Conservation (phyloP, 2,113 vertebrate species). For the Chelonoidis abingdonii region DNA sequence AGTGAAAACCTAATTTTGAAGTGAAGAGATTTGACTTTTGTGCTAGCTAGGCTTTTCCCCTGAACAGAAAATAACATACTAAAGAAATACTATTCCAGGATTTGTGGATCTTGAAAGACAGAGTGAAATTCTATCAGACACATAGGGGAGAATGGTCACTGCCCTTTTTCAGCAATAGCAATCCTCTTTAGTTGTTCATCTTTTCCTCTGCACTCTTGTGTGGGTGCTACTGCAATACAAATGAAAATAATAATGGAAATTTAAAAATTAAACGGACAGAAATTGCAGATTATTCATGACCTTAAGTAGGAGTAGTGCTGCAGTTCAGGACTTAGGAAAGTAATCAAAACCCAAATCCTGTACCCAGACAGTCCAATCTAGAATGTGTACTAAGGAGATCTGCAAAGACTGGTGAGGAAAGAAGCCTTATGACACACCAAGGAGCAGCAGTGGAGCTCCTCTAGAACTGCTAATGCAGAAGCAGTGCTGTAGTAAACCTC, state of each 20-base stretch:
- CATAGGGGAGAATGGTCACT: accelerated
- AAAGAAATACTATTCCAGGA: neutral
- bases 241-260: neutral
- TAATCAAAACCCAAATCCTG: neutral
- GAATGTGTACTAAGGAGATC: neutral
- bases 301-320: neutral
- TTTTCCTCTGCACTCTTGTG: neutral
- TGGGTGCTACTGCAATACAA: neutral
- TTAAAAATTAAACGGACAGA: neutral
- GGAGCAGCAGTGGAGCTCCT: neutral
- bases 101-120: neutral
- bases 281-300: neutral
- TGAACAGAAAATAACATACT: neutral
- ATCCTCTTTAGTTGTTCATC: neutral
- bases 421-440: neutral
- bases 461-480: neutral
- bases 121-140: neutral
- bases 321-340: neutral
- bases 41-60: neutral
- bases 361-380: neutral
- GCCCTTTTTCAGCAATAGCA: neutral
- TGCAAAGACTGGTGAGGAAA: neutral
- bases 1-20: neutral
- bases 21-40: neutral
- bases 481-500: neutral